Conservation (phyloP, 2,797 vertebrate genomes). For the Tarsius wallacei region DNA sequence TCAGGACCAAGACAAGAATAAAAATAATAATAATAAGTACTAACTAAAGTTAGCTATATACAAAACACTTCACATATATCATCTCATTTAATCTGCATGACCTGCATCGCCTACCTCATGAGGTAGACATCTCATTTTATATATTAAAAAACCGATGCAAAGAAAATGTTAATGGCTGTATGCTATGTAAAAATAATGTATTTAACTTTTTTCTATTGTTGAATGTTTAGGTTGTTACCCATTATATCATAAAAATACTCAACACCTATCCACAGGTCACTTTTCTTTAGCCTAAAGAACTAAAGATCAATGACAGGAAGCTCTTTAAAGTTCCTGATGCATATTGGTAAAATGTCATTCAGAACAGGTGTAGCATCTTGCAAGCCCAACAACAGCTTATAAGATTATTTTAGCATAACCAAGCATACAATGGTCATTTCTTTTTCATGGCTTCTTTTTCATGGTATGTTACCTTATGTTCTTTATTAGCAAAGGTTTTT, state of each 20-base stretch:
- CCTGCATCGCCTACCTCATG: not conserved
- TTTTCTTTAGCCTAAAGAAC: constrained; percentile 42
- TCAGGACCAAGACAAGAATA: not conserved
- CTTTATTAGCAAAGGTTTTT: not conserved
- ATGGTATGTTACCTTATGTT: constrained; percentile 11
- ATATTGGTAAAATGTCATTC: constrained; percentile 1
- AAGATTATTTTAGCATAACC: constrained; percentile 19
- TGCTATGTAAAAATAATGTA: constrained; percentile 31
- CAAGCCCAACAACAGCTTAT: not conserved
- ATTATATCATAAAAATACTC: not conserved
- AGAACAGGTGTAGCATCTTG: constrained; percentile 10
- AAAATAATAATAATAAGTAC: not conserved
- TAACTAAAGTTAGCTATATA: constrained; percentile 52
- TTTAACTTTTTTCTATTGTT: constrained; percentile 31
- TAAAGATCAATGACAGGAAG: not conserved
- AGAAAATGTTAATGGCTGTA: constrained; percentile 21
- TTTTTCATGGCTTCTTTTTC: constrained; percentile 41
- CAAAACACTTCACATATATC: not conserved
- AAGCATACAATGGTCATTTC: not conserved
- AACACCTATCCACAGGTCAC: not conserved
- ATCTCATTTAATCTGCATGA: constrained; percentile 35
- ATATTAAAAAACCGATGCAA: not conserved
- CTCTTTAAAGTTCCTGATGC: constrained; percentile 31
- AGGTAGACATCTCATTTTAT: not conserved
- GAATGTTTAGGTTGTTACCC: constrained; percentile 24